phyloP scores from a whole-genome alignment of 1,140 invertebrate species.

The Mizuhopecten yessoensis region DNA sequence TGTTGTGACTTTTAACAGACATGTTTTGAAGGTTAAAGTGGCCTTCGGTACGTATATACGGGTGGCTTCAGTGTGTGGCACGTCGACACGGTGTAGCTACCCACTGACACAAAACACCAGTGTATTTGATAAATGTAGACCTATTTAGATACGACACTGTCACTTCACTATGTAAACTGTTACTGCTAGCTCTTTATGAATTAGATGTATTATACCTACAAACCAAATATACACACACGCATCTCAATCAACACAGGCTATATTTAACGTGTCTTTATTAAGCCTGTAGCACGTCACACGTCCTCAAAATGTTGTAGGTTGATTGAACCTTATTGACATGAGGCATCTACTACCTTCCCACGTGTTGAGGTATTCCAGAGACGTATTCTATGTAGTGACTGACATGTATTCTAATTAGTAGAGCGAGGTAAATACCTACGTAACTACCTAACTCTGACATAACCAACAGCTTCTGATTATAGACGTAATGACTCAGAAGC shows the following conservation, averaged over 20 bases:
- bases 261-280: neutral
- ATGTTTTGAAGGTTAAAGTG: neutral
- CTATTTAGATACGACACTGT: neutral
- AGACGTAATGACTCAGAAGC: constrained; percentile 17
- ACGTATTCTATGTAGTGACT: neutral
- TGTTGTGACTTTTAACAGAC: neutral
- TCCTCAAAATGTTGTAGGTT: too few species aligned
- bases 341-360: neutral
- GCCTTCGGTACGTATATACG: neutral
- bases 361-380: neutral
- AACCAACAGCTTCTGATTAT: too few species aligned
- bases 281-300: too few species aligned
- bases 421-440: neutral
- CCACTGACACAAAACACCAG: neutral
- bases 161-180: neutral
- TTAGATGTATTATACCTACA: neutral
- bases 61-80: too few species aligned
- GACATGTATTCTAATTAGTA: neutral
- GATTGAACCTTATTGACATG: neutral
- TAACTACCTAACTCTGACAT: neutral
- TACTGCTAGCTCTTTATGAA: neutral
- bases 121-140: neutral
- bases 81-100: neutral
- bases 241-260: neutral
- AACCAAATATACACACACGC: neutral